Conservation (phyloP, 2,888 invertebrate species). For the Metalampra italica region DNA sequence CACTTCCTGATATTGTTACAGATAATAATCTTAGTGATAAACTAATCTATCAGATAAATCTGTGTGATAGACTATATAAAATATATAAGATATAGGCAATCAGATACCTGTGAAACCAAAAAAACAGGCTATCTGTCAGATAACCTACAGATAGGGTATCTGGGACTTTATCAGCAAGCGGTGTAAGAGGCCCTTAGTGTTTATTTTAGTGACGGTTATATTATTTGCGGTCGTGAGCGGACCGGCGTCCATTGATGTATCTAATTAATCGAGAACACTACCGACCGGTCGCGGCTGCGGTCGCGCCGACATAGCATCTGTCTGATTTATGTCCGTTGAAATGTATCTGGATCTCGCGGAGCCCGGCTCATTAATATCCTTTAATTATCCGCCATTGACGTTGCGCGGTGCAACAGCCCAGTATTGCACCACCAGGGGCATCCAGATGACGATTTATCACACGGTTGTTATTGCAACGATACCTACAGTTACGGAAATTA, state of each 20-base stretch:
- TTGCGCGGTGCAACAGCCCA: slow-evolving; percentile 19
- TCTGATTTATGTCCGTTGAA: slow-evolving; percentile 56
- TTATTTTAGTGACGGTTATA: too few species aligned
- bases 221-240: slow-evolving; percentile 27
- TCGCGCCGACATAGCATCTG: not conserved
- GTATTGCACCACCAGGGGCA: slow-evolving; percentile 21
- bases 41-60: too few species aligned
- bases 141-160: too few species aligned
- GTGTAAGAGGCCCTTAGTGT: too few species aligned
- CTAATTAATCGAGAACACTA: slow-evolving; percentile 65
- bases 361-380: slow-evolving; percentile 49
- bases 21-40: too few species aligned
- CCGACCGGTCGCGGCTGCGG: slow-evolving; percentile 35
- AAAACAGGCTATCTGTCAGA: too few species aligned
- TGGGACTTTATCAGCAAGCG: too few species aligned
- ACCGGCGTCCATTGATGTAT: slow-evolving; percentile 51
- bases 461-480: not conserved
- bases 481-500: not conserved
- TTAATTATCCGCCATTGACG: slow-evolving; percentile 50
- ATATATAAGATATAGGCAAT: too few species aligned
- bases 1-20: too few species aligned
- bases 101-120: too few species aligned
- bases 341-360: slow-evolving; percentile 42
- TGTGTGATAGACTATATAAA: too few species aligned
- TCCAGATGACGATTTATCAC: slow-evolving; percentile 10